These are phyloP conservation scores for Poeciliopsis gracilis DNA, from an alignment of 2,797 vertebrate genomes.

Conservation along the genomic window DNA sequence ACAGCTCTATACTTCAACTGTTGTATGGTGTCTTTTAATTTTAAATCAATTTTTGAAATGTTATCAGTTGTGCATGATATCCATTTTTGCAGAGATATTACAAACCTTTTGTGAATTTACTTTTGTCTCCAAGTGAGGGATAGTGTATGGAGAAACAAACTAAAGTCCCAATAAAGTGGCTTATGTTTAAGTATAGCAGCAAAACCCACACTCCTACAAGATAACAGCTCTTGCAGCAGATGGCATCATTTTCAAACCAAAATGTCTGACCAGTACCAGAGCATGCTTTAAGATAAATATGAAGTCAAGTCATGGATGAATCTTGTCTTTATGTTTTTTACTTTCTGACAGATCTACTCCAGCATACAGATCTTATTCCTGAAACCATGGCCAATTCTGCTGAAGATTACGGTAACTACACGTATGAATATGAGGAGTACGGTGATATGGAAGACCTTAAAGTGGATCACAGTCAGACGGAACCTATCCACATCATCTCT, in stretches of 20 bases:
- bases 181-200: background rate
- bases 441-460: slow-evolving; percentile 77
- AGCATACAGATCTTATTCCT: slow-evolving; percentile 9
- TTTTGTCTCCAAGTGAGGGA: background rate
- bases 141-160: background rate
- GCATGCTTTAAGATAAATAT: background rate
- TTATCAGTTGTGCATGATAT: background rate
- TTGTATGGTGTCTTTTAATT: background rate
- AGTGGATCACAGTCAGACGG: slow-evolving; percentile 72
- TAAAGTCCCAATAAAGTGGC: background rate
- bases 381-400: slow-evolving; percentile 55
- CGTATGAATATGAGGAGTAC: slow-evolving; percentile 85
- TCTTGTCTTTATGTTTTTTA: slow-evolving; percentile 31
- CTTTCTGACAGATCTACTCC: slow-evolving; percentile 32
- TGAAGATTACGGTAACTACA: slow-evolving; percentile 75
- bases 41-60: background rate
- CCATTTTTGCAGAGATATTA: background rate
- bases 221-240: background rate
- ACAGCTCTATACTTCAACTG: background rate
- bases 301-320: background rate
- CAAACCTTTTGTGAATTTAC: background rate
- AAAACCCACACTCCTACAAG: background rate
- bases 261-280: background rate
- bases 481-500: slow-evolving; percentile 86
- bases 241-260: background rate